phyloP scores from a whole-genome alignment of 2,113 vertebrate genomes.

The Odontesthes bonariensis region DNA sequence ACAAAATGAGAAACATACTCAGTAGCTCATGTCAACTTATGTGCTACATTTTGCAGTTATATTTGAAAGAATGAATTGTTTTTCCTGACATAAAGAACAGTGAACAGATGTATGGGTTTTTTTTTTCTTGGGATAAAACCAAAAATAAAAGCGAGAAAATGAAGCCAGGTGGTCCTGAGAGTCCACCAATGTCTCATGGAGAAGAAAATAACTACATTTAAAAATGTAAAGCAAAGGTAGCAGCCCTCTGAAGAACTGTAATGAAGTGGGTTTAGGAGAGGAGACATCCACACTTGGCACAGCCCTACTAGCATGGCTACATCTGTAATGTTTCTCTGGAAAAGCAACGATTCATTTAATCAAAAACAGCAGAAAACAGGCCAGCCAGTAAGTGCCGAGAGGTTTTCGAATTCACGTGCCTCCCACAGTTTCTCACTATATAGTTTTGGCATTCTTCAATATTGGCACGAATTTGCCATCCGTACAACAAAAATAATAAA shows the following conservation, averaged over 20 bases:
- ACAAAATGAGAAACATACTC: slow-evolving; percentile 32
- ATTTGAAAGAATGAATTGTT: slow-evolving; percentile 2
- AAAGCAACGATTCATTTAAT: slow-evolving; percentile 21
- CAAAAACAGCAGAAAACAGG: slow-evolving; percentile 15
- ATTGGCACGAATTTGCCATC: slow-evolving; percentile 63
- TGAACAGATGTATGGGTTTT: slow-evolving; percentile 1
- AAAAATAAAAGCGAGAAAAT: slow-evolving; percentile 32
- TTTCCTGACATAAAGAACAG: not conserved
- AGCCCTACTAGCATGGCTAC: slow-evolving; percentile 30
- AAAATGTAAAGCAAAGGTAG: slow-evolving; percentile 44
- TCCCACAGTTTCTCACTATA: slow-evolving; percentile 31
- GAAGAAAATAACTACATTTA: slow-evolving; percentile 6
- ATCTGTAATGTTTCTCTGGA: slow-evolving; percentile 23
- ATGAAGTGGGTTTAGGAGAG: slow-evolving; percentile 62
- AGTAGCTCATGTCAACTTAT: slow-evolving; percentile 14
- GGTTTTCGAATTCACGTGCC: slow-evolving; percentile 26
- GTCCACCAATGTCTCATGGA: slow-evolving; percentile 10
- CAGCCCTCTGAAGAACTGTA: slow-evolving; percentile 56
- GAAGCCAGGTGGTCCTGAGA: slow-evolving; percentile 55
- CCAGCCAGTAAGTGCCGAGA: slow-evolving; percentile 31
- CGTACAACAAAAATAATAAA: slow-evolving; percentile 5
- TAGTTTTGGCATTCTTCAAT: slow-evolving; percentile 69
- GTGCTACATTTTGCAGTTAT: slow-evolving; percentile 37
- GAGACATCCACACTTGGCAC: slow-evolving; percentile 53
- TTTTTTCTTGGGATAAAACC: slow-evolving; percentile 1